These are phyloP conservation scores for Sardinella longiceps DNA, from an alignment of 2,797 vertebrate genomes.

Conservation along the genomic window DNA sequence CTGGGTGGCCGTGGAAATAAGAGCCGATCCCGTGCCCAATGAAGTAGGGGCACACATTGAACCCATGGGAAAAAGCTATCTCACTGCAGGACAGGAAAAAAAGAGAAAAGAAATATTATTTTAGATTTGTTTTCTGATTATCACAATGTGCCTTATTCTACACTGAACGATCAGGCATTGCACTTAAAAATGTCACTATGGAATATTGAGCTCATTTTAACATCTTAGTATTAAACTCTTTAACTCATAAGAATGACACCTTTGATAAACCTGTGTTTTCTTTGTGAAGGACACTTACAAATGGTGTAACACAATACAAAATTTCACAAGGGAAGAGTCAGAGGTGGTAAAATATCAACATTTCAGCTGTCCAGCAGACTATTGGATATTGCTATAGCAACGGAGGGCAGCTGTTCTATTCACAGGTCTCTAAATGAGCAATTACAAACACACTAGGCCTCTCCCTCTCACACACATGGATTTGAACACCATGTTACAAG, in stretches of 20 bases:
- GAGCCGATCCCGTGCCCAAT: constrained; percentile 96
- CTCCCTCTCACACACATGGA: constrained; percentile 3
- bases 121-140: constrained; percentile 24
- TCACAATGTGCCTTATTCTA: neutral
- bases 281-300: too few species aligned
- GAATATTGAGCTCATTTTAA: neutral
- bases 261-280: too few species aligned
- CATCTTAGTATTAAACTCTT: too few species aligned
- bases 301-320: too few species aligned
- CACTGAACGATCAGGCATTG: neutral
- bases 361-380: constrained; percentile 12
- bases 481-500: neutral
- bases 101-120: neutral
- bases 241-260: too few species aligned
- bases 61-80: constrained; percentile 76
- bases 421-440: neutral
- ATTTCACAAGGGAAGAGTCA: too few species aligned
- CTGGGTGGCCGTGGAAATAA: constrained; percentile 93
- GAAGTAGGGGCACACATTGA: constrained; percentile 91
- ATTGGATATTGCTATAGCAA: neutral
- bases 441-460: neutral
- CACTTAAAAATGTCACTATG: neutral
- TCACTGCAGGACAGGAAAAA: constrained; percentile 73
- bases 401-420: constrained; percentile 15
- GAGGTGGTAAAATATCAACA: neutral